Evolutionary conservation across 2,888 invertebrate genomes (phyloP).

Genomic region (Macrophya annulata): DNA sequence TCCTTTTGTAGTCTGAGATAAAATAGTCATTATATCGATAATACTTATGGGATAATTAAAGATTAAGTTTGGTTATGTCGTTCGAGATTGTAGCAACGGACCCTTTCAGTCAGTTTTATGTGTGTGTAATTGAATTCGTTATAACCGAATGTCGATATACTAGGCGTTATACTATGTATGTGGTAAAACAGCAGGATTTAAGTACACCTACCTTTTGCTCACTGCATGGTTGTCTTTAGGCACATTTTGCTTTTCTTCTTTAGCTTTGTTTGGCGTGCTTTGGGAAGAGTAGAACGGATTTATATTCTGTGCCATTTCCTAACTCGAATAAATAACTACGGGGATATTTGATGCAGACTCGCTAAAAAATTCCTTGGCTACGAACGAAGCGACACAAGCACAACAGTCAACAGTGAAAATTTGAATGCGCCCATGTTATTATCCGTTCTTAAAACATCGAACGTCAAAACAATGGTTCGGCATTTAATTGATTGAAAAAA

Average conservation of each 20-base stretch:
- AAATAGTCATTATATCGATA: slow-evolving; percentile 40
- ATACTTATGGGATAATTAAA: slow-evolving; percentile 55
- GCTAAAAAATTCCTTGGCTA: slow-evolving; percentile 35
- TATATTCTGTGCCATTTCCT: slow-evolving; percentile 91
- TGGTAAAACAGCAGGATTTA: slow-evolving; percentile 57
- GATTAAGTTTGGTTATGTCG: slow-evolving; percentile 38
- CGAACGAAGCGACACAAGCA: slow-evolving; percentile 64
- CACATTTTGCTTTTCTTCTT: slow-evolving; percentile 88
- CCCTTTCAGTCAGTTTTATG: neutral
- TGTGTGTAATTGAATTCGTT: slow-evolving; percentile 46
- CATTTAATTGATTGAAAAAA: neutral
- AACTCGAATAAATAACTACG: slow-evolving; percentile 14
- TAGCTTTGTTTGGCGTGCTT: slow-evolving; percentile 88
- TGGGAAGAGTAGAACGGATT: slow-evolving; percentile 90
- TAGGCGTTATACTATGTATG: slow-evolving; percentile 58
- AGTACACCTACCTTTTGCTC: slow-evolving; percentile 89
- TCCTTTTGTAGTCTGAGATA: slow-evolving; percentile 91
- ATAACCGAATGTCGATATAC: slow-evolving; percentile 25
- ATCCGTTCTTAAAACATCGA: slow-evolving; percentile 68
- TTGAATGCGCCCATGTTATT: slow-evolving; percentile 72
- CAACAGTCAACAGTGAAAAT: slow-evolving; percentile 74
- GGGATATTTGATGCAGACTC: neutral
- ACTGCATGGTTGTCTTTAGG: slow-evolving; percentile 92
- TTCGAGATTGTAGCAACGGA: neutral
- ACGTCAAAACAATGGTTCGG: slow-evolving; percentile 35